Evolutionary conservation across 2,888 invertebrate species (phyloP).

Genomic region (Patella depressa): DNA sequence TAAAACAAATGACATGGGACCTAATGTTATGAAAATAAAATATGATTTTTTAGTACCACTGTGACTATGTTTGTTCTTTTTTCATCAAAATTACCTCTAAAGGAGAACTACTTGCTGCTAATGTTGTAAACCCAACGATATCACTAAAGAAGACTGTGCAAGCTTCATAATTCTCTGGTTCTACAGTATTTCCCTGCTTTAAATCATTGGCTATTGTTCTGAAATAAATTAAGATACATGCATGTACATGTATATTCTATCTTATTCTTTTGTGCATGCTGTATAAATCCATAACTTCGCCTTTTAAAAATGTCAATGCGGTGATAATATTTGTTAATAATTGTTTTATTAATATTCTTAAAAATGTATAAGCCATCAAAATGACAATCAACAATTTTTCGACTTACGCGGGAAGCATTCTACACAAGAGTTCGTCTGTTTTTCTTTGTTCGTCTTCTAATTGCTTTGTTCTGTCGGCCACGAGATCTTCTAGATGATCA

Average conservation of each 20-base stretch:
- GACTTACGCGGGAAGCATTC: constrained; percentile 60
- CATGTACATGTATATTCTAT: too few relatives aligned
- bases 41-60: too few relatives aligned
- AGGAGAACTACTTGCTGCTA: neutral
- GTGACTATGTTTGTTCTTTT: too few relatives aligned
- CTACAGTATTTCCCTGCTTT: neutral
- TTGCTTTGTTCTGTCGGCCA: constrained; percentile 54
- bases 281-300: too few relatives aligned
- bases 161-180: neutral
- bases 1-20: too few relatives aligned
- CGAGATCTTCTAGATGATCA: constrained; percentile 61
- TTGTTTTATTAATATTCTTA: too few relatives aligned
- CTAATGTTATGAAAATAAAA: too few relatives aligned
- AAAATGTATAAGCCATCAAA: too few relatives aligned
- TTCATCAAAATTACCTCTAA: neutral
- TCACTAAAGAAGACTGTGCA: constrained; percentile 4
- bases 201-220: neutral
- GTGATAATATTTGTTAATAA: too few relatives aligned
- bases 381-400: too few relatives aligned
- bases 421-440: constrained; percentile 59
- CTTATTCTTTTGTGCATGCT: too few relatives aligned
- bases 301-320: too few relatives aligned
- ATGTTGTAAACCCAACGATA: constrained; percentile 2
- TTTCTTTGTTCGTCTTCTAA: constrained; percentile 63
- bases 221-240: neutral